Percentiles rank a stretch among this genome's conserved stretches.
Conservation (phyloP, 64 coral and sea anemone species). For the Pachyseris speciosa region DNA sequence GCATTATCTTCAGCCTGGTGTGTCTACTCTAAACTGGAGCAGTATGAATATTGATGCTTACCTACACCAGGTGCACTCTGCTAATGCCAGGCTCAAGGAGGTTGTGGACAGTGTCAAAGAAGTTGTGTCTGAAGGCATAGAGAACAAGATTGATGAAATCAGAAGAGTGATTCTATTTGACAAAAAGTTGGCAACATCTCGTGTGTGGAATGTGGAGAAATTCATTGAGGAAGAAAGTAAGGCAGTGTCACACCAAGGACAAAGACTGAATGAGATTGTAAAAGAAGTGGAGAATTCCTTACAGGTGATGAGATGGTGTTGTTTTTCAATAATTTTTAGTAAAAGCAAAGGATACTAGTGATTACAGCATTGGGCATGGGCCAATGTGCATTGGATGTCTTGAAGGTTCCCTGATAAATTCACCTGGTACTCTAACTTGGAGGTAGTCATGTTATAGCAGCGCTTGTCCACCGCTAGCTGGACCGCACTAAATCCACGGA, state of each 20-base stretch:
- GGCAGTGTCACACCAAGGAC: slow-evolving; percentile 64
- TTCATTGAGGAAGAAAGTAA: slow-evolving; percentile 75
- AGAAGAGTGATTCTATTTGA: slow-evolving; percentile 91
- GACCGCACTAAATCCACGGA: no score
- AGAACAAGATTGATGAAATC: slow-evolving; percentile 89
- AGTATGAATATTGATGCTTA: slow-evolving; percentile 99
- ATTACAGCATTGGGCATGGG: no score
- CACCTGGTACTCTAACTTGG: no score
- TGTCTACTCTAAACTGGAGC: slow-evolving; percentile 94
- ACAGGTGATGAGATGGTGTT: slow-evolving; percentile 48
- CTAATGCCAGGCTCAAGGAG: slow-evolving; percentile 75
- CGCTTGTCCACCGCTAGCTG: no score
- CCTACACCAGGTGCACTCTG: slow-evolving; percentile 93
- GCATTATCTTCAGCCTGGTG: slow-evolving; percentile 93
- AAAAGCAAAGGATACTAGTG: no score
- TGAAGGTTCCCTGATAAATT: no score
- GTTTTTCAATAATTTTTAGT: no score
- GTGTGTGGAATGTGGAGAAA: slow-evolving; percentile 72
- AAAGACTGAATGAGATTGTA: slow-evolving; percentile 72
- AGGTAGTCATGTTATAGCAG: no score
- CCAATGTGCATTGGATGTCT: no score
- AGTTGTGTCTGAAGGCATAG: slow-evolving; percentile 68
- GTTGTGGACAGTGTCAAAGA: slow-evolving; percentile 80
- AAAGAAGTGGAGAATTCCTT: slow-evolving; percentile 95
- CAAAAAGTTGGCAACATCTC: slow-evolving; percentile 75